Percentiles rank a stretch among this genome's conserved stretches.
phyloP scores from a whole-genome alignment of 2,797 vertebrate species.

The Malacoraja senta region DNA sequence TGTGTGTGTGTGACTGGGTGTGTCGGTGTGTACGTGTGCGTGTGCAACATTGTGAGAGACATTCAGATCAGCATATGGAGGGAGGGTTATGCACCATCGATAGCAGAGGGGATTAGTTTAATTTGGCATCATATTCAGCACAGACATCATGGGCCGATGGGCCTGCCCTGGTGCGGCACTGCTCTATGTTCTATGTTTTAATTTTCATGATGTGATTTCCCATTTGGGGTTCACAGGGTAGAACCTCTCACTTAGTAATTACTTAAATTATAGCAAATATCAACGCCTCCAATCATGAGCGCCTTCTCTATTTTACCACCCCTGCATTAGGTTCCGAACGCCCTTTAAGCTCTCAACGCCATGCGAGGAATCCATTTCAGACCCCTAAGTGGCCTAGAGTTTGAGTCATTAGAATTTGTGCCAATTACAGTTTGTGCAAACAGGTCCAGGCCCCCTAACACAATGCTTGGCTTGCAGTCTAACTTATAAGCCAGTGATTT shows the following conservation, averaged over 20 bases:
- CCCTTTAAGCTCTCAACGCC: constrained; percentile 24
- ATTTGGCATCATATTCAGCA: too few relatives aligned
- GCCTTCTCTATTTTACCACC: background rate
- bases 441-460: background rate
- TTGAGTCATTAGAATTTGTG: background rate
- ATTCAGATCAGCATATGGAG: too few relatives aligned
- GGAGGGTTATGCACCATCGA: too few relatives aligned
- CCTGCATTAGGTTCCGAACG: background rate
- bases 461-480: background rate
- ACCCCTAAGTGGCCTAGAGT: background rate
- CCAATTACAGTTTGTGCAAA: background rate
- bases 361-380: background rate
- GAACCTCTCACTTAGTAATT: background rate
- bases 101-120: too few relatives aligned
- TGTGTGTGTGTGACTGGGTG: too few relatives aligned
- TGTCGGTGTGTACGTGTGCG: too few relatives aligned
- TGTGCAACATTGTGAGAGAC: too few relatives aligned
- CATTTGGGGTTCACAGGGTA: background rate
- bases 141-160: too few relatives aligned
- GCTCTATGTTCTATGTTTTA: too few relatives aligned
- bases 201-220: background rate
- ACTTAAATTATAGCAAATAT: background rate
- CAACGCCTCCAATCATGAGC: background rate
- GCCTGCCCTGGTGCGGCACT: too few relatives aligned
- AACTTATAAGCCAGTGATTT: background rate